Evolutionary conservation across 2,797 vertebrate genomes (phyloP), one percentile per base, ranked within the genome.

Genomic region (Sebastes miniatus): DNA sequence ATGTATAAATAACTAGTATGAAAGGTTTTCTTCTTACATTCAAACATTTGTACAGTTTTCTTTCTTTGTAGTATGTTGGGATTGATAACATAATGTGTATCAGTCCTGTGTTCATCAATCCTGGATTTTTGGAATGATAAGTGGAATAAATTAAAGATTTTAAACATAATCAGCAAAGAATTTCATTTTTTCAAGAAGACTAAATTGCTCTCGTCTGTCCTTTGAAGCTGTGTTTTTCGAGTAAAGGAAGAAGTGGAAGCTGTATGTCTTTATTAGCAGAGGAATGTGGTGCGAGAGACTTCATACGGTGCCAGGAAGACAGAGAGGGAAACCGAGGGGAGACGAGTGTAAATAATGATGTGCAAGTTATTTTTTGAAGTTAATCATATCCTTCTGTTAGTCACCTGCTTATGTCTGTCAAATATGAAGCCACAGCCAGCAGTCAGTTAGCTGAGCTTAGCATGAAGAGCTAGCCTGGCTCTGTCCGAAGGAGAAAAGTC

Each of bases 271-370:
- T 70, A 84, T 93, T 91, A 90, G 75, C 47, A 5, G 69, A 91
- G 86, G 91, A 93, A 93, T 92, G 91, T 73, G 70, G 54, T 73
- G 72, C 0, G 34, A 77, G 76, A 25, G 73, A 62, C 79, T 82
- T 63, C 34, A 34, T 63, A 18, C 32, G 6, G 82, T 66, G 81
- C 81, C 65, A 58, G 39, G 72, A 74, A 69, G 81, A 71, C 39
- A 9, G 66, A 11, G 66, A 50, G 43, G 43, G 43, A 32, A 79
- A 73, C 59, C 10, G 39, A 66, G 36, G 61, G 43, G 36, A 70
- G 32, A 79, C 72, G 64, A 80, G 69, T 77, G 70, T 88, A 81
- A 90, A 88, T 88, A 89, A 90, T 81, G 65, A 76, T 69, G 65
- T 69, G 58, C 6, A 81, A 76, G 78, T 73, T 69, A 63, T 72